Conservation (phyloP, 2,797 vertebrate genomes). For the Malacoraja senta region DNA sequence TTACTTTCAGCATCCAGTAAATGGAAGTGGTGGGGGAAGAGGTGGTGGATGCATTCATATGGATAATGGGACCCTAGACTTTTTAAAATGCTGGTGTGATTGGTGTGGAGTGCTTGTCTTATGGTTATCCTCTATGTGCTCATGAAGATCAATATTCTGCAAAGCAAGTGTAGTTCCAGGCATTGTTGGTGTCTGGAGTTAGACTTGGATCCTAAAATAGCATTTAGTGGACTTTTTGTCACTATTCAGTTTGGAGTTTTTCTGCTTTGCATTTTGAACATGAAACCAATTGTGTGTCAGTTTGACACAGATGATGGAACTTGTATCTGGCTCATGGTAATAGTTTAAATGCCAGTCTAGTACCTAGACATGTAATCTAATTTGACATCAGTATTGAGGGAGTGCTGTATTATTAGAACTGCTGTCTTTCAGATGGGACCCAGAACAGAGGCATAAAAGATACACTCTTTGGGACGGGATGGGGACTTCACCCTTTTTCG, state of each 20-base stretch:
- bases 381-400: neutral
- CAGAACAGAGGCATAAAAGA: neutral
- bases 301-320: neutral
- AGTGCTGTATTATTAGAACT: conserved; percentile 9
- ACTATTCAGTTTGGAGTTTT: neutral
- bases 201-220: neutral
- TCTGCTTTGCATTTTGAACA: neutral
- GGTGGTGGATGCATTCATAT: too few relatives aligned
- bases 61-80: too few relatives aligned
- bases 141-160: neutral
- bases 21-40: too few relatives aligned
- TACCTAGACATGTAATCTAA: neutral
- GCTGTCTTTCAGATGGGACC: neutral
- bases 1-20: neutral
- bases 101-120: neutral
- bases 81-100: neutral
- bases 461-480: neutral
- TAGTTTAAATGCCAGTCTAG: neutral
- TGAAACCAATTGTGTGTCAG: neutral
- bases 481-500: neutral
- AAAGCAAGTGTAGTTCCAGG: neutral
- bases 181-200: neutral
- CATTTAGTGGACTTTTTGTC: neutral
- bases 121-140: neutral
- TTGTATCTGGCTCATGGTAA: neutral